A percentile compares a stretch with the other conserved stretches of the same genome.
Evolutionary conservation across 2,888 invertebrate species (phyloP).

Genomic region (Drosophila nr. medialis): DNA sequence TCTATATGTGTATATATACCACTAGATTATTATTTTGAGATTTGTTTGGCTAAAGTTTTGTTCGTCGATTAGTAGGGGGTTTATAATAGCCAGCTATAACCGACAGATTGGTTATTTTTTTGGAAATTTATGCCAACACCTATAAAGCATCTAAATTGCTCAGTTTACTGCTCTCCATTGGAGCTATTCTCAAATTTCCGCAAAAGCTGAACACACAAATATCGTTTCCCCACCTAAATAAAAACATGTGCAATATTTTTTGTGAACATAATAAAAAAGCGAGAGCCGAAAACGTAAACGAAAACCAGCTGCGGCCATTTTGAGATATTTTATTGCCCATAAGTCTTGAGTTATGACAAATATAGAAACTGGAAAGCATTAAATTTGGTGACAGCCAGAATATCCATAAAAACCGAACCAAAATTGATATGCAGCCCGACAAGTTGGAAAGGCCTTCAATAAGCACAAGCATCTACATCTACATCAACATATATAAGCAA

Average conservation of each 20-base stretch:
- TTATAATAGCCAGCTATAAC: background rate
- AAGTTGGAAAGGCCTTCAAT: conserved; percentile 54
- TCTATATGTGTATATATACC: background rate
- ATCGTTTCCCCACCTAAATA: background rate
- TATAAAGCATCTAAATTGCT: background rate
- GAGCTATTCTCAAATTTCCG: conserved; percentile 11
- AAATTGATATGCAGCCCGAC: conserved; percentile 60
- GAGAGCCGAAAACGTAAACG: conserved; percentile 21
- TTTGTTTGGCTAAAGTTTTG: background rate
- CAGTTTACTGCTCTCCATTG: conserved; percentile 15
- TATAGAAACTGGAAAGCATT: conserved; percentile 76
- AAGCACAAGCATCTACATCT: conserved; percentile 28
- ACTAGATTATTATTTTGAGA: background rate
- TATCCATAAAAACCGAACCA: conserved; percentile 59
- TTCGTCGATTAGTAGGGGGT: background rate
- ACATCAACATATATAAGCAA: conserved; percentile 1
- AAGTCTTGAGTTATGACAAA: conserved; percentile 74
- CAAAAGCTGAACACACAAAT: conserved; percentile 16
- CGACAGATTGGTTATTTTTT: background rate
- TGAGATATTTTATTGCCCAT: conserved; percentile 72
- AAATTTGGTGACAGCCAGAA: conserved; percentile 64
- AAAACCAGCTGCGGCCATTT: conserved; percentile 77
- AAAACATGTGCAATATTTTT: conserved; percentile 26
- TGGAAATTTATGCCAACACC: background rate
- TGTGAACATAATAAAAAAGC: conserved; percentile 26